Evolutionary conservation across 2,888 invertebrate species (phyloP).

Genomic region (Sepiola atlantica): DNA sequence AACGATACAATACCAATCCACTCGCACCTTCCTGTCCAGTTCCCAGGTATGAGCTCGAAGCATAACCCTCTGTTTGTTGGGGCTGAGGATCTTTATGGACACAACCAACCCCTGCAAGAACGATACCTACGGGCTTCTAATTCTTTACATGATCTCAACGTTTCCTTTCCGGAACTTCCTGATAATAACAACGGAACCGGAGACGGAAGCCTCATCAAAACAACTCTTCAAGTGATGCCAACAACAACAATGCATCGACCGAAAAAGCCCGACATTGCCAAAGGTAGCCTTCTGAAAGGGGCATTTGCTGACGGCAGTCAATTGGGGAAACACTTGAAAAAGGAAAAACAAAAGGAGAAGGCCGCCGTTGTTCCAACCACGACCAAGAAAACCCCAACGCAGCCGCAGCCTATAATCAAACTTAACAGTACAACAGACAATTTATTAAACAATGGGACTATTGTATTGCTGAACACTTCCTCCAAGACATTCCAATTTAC

Average conservation of each 20-base stretch:
- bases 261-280: slow-evolving; percentile 44
- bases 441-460: neutral
- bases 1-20: slow-evolving; percentile 34
- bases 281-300: neutral
- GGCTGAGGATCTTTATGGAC: too few relatives aligned
- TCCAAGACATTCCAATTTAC: neutral
- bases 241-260: slow-evolving; percentile 18
- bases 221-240: neutral
- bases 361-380: neutral
- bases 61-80: neutral
- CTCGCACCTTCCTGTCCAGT: neutral
- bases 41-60: slow-evolving; percentile 24
- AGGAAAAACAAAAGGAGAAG: neutral
- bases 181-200: neutral
- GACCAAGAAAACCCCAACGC: neutral
- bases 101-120: neutral
- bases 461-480: neutral
- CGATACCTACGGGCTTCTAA: neutral
- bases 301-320: slow-evolving; percentile 40
- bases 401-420: neutral
- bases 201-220: neutral
- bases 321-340: slow-evolving; percentile 32
- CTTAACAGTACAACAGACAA: neutral
- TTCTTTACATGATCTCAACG: neutral
- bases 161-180: neutral